Conservation (phyloP, 2,113 vertebrate species). For the Chaenocephalus aceratus region DNA sequence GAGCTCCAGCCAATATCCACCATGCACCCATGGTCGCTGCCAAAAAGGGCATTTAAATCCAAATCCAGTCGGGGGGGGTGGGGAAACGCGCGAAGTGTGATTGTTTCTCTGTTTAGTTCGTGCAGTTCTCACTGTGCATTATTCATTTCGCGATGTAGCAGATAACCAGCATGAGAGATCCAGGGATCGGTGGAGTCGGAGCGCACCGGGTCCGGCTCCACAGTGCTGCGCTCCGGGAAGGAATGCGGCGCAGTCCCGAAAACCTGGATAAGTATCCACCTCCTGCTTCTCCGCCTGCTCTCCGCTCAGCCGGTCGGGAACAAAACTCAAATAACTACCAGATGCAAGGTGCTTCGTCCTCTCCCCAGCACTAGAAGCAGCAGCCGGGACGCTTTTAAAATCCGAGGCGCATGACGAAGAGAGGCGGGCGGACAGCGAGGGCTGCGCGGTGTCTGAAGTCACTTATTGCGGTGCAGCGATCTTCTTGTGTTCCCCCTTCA, state of each 20-base stretch:
- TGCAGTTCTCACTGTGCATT: constrained; percentile 47
- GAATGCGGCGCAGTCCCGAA: constrained; percentile 54
- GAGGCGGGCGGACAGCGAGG: background rate
- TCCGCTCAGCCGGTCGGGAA: background rate
- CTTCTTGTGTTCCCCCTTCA: constrained; percentile 8
- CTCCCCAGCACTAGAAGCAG: constrained; percentile 12
- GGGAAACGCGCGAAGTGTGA: background rate
- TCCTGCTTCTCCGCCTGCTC: constrained; percentile 1
- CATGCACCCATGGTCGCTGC: constrained; percentile 73
- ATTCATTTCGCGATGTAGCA: background rate
- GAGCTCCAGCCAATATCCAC: constrained; percentile 76
- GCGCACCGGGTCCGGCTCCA: constrained; percentile 56
- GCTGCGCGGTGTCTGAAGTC: constrained; percentile 44
- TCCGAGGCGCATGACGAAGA: constrained; percentile 21
- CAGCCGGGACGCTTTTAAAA: constrained; percentile 28
- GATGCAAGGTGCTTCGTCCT: background rate
- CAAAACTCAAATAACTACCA: constrained; percentile 20
- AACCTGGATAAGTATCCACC: constrained; percentile 38
- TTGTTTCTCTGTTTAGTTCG: constrained; percentile 29
- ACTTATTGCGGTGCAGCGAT: constrained; percentile 29
- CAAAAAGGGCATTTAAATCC: constrained; percentile 49
- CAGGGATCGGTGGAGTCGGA: background rate
- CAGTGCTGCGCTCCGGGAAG: constrained; percentile 50
- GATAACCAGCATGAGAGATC: constrained; percentile 15
- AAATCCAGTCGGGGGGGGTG: constrained; percentile 16